Evolutionary conservation across 2,888 invertebrate species (phyloP).

Genomic region (Endotricha flammealis): DNA sequence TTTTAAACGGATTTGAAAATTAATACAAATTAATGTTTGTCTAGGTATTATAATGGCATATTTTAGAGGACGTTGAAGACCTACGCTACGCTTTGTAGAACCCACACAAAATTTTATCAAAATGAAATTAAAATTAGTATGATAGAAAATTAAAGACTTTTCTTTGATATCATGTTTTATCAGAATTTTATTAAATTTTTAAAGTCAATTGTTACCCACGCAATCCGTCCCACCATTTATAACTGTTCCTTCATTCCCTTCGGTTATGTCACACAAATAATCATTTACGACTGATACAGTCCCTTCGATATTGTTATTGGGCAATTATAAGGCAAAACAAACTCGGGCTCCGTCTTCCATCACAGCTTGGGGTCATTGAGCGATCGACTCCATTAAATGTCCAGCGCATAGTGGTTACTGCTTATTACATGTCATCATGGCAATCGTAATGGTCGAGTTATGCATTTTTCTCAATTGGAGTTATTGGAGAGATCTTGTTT

Average conservation of each 20-base stretch:
- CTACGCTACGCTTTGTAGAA: no score
- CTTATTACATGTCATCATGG: conserved; percentile 51
- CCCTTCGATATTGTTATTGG: conserved; percentile 30
- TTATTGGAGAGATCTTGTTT: conserved; percentile 16
- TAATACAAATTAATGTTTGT: no score
- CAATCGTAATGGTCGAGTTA: conserved; percentile 25
- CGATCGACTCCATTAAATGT: conserved; percentile 57
- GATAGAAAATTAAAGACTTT: no score
- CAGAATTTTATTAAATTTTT: no score
- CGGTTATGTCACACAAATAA: conserved; percentile 11
- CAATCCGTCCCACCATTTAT: neutral
- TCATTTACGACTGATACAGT: conserved; percentile 8
- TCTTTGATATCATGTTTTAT: no score
- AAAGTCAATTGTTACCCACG: neutral
- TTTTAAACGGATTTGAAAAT: no score
- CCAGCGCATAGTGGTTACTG: conserved; percentile 16
- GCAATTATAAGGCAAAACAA: conserved; percentile 52
- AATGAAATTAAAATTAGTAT: no score
- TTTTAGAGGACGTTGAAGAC: no score
- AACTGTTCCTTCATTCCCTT: conserved; percentile 4
- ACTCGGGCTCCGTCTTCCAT: conserved; percentile 40
- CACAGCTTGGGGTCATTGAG: conserved; percentile 62
- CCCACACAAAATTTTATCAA: no score
- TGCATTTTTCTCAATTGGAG: conserved; percentile 19
- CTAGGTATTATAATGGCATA: no score